These are phyloP conservation scores for Lissonota sp. DNA, from an alignment of 2,888 invertebrate genomes.

Conservation along the genomic window DNA sequence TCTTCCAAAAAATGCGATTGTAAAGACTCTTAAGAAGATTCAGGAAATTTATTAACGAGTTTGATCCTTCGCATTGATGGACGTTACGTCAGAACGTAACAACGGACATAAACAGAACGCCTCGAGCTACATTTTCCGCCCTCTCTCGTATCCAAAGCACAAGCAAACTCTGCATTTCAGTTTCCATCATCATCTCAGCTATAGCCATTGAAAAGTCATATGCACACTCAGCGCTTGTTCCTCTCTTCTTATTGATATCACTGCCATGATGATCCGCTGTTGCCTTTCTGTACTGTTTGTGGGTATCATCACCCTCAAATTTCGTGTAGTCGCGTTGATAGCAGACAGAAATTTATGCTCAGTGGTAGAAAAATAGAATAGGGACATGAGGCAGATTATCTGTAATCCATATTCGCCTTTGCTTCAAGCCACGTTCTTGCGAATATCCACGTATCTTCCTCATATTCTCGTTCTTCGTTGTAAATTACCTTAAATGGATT, in stretches of 20 bases:
- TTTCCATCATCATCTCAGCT: conserved; percentile 27
- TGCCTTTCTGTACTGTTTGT: not conserved
- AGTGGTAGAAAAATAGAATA: conserved; percentile 17
- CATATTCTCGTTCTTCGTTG: conserved; percentile 18
- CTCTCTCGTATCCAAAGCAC: conserved; percentile 6
- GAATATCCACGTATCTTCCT: not conserved
- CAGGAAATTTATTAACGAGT: no score
- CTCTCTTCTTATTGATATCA: not conserved
- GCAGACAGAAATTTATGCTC: not conserved
- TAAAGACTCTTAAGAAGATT: no score
- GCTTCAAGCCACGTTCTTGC: not conserved
- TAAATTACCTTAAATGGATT: conserved; percentile 59
- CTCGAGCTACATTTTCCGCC: conserved; percentile 40
- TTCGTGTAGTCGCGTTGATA: no score
- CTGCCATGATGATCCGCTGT: not conserved
- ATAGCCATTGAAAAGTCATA: conserved; percentile 45
- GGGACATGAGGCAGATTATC: conserved; percentile 27
- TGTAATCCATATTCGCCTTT: conserved; percentile 2
- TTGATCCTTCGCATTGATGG: no score
- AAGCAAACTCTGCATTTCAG: conserved; percentile 14
- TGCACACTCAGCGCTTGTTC: not conserved
- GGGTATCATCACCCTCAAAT: no score
- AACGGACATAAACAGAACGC: conserved; percentile 44
- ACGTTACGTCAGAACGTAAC: no score
- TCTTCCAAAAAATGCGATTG: no score